Base-by-base conservation (phyloP, 2,797 vertebrate species). In the Ctenochaetus hawaiiensis region DNA sequence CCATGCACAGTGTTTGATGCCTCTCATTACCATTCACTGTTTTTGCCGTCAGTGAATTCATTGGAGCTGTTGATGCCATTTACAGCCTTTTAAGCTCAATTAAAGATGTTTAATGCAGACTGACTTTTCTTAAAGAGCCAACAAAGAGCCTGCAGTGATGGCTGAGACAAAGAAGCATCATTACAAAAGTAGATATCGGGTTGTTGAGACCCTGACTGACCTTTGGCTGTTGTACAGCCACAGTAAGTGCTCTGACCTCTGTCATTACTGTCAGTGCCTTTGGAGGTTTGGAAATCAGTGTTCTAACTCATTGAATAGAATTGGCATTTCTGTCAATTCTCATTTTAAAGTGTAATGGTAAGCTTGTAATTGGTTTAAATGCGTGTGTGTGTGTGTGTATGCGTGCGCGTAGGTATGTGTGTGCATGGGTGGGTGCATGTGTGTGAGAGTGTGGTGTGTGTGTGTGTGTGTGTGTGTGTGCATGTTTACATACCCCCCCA, bases 81-180 rank as follows among this genome's bases (percentile, higher is more conserved):
- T 89, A 89, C 84, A 84, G 85, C 78, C 86, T 87, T 90, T 92
- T 91, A 93, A 84, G 84, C 83, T 87, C 87, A 93, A 90, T 94
- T 91, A 93, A 92, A 84, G 62, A 83, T 73, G 47, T 80, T 85
- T 83, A 86, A 89, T 79, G 85, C 80, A 77, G 69, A 67, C 63
- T 78, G 68, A 76, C 78, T 86, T 84, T 83, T 75, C 69, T 86
- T 80, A 67, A 77, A 87, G 72, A 73, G 77, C 51, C 61, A 81
- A 69, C 65, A 86, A 78, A 65, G 71, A 82, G 74, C 43, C 30
- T 13, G 18, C 45, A 34, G 67, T 13, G 37, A 22, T 58, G 23
- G 18, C 8, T 53, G 41, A 75, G 54, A 73, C 13, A 23, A 56
- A 68, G 47, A 48, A 48, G 44, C 30, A 9, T 72, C n/a, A 51